Percentiles rank a stretch among this genome's conserved stretches.
Conservation (phyloP, 2,888 invertebrate genomes). For the Scelioninae gen. 1 region DNA sequence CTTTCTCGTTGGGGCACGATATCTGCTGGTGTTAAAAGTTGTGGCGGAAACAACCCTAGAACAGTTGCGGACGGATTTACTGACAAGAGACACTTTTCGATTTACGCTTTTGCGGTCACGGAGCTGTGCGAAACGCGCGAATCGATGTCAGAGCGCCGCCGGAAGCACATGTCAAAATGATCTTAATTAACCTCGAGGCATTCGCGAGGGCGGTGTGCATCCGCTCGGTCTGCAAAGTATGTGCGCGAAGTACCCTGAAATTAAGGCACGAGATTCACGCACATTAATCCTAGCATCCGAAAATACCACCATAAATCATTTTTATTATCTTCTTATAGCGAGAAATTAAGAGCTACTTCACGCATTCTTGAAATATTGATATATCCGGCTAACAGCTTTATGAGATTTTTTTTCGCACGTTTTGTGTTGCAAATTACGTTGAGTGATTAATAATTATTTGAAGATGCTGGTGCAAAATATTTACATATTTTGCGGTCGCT, state of each 20-base stretch:
- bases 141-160: constrained; percentile 51
- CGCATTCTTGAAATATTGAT: constrained; percentile 68
- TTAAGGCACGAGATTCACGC: constrained; percentile 51
- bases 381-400: constrained; percentile 64
- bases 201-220: constrained; percentile 37
- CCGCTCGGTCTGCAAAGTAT: constrained; percentile 63
- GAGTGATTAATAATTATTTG: constrained; percentile 64
- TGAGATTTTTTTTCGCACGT: constrained; percentile 33
- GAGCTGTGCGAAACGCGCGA: constrained; percentile 25
- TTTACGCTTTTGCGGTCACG: constrained; percentile 30
- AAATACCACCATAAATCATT: constrained; percentile 68
- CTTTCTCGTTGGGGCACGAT: constrained; percentile 75
- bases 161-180: constrained; percentile 66
- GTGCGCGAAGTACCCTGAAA: constrained; percentile 50
- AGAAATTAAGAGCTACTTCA: constrained; percentile 67
- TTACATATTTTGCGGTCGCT: constrained; percentile 5
- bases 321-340: constrained; percentile 69
- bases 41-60: constrained; percentile 57
- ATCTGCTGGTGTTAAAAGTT: constrained; percentile 62
- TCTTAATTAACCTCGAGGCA: constrained; percentile 65
- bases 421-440: constrained; percentile 57
- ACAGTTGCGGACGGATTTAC: constrained; percentile 63
- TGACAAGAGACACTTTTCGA: constrained; percentile 54
- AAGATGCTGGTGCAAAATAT: neutral
- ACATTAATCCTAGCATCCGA: constrained; percentile 43